Conservation (phyloP, 2,888 invertebrate genomes). For the Oxystoma pomonae region DNA sequence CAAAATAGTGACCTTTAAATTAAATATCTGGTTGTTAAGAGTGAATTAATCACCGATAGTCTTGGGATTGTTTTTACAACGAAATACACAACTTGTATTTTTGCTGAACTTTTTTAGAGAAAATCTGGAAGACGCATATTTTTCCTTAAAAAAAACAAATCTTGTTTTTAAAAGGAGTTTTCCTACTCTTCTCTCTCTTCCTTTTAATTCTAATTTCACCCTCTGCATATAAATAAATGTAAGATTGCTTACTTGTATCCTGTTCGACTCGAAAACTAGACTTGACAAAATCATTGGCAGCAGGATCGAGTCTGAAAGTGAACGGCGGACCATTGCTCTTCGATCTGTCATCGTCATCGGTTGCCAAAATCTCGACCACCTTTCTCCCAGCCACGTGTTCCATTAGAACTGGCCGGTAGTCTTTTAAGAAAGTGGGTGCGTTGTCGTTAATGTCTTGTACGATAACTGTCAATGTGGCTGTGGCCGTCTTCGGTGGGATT, state of each 20-base stretch:
- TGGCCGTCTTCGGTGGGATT: constrained; percentile 88
- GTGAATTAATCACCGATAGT: too few species aligned
- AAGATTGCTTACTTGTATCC: constrained; percentile 74
- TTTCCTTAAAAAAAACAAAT: too few species aligned
- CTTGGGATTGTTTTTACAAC: too few species aligned
- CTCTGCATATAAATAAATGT: too few species aligned
- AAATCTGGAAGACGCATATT: too few species aligned
- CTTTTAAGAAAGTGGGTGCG: constrained; percentile 88
- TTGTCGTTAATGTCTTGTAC: constrained; percentile 96
- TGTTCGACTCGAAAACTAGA: constrained; percentile 96
- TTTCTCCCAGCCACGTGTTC: constrained; percentile 90
- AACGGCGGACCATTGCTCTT: constrained; percentile 97
- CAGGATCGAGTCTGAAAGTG: constrained; percentile 88
- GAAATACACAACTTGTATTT: too few species aligned
- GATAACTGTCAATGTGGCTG: constrained; percentile 89
- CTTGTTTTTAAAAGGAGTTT: too few species aligned
- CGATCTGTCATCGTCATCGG: constrained; percentile 89
- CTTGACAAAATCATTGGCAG: constrained; percentile 88
- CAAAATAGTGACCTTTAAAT: too few species aligned
- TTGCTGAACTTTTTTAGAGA: too few species aligned
- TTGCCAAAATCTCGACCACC: constrained; percentile 89
- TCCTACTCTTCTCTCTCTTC: too few species aligned
- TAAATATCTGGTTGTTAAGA: too few species aligned
- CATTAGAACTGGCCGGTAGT: constrained; percentile 78
- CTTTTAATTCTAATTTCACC: too few species aligned